Evolutionary conservation across 2,888 invertebrate species (phyloP), one percentile per base, ranked within the genome.

Genomic region (Drosophila sordidula): DNA sequence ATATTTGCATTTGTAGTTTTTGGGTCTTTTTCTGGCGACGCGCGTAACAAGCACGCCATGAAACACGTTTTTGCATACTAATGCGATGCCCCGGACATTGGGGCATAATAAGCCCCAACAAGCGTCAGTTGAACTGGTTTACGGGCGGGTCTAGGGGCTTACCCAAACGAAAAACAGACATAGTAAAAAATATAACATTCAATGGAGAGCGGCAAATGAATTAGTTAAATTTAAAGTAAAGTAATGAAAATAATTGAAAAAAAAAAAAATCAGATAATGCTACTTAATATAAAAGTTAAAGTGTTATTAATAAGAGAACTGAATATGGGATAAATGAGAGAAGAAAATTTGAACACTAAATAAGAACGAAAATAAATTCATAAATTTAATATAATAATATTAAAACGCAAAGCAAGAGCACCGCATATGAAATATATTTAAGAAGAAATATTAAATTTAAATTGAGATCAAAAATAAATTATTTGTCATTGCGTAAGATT

Each of bases 61-160:
- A 71, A 83, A 86, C 82, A 83, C 80, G 87, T 83, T 83, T 83
- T 80, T 80, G 78, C 67, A 86, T 86, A 65, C 66, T 61, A 83
- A 83, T 83, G 58, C 64, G 34, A 45, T 36, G 61, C n/a, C 50
- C 62, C 42, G 22, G 42, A 61, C 12, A 50, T 49, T 49, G n/a
- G 50, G 14, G 38, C 26, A 14, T 41, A 32, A 42, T 36, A 34
- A n/a, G 16, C 42, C 32, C 32, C 12, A 34, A 41, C 25, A 41
- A 38, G 41, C 50, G 29, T n/a, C 46, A 55, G 41, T 39, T 54
- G 16, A 70, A 65, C 65, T 74, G 65, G 70, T 70, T 70, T 66
- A 32, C 12, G 44, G n/a, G 54, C 44, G 12, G 3, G 8, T 8
- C 32, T 18, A 18, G 18, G 18, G 18, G 18, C 2, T 18, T 18